Base-by-base conservation (phyloP, 2,797 vertebrate species). In the Sebastes oblongus region DNA sequence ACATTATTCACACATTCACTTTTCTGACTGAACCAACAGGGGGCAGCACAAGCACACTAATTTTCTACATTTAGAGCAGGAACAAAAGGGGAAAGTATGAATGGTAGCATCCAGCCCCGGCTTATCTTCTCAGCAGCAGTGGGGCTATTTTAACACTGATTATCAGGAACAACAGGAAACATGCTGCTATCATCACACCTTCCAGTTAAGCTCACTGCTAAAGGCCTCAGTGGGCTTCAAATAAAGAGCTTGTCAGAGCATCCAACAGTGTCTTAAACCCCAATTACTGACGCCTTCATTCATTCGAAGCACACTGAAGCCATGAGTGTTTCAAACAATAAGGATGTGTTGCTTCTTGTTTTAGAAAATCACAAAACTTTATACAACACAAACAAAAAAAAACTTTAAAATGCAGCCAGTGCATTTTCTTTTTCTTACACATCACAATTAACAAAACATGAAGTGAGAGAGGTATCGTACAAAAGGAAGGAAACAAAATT, bases 371-470 rank as follows among this genome's bases (percentile, higher is more conserved):
- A 85, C 82, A 77, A 84, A 84, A 75, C 56, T 78, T 36, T 73
- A 75, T 61, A 88, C 72, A 69, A 70, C 55, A 90, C 46, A 80
- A 83, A 89, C 27, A 75, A 46, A 71, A 34, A 55, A 29, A 12
- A 50, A 78, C 20, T 56, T 79, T 59, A 27, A 86, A 91, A 88
- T 84, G 86, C 91, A 92, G 72, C 89, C 91, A 78, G 92, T 86
- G 92, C 92, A 91, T 88, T 30, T 69, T 58, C 64, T 27, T 58
- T 30, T 72, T 61, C 12, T 46, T 13, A 66, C 71, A 80, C 50
- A 14, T 77, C 68, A 88, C 71, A 69, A 83, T 18, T 0, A 60
- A 81, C 58, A 69, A 77, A 85, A 81, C 77, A 77, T 36, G 39
- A 75, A 54, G 20, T 54, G 54, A 82, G 20, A 61, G 32, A 4